A percentile compares a stretch with the other conserved stretches of the same genome.
These are phyloP conservation scores for Macroglossus sobrinus DNA, from an alignment of 2,113 vertebrate genomes.

Conservation along the genomic window DNA sequence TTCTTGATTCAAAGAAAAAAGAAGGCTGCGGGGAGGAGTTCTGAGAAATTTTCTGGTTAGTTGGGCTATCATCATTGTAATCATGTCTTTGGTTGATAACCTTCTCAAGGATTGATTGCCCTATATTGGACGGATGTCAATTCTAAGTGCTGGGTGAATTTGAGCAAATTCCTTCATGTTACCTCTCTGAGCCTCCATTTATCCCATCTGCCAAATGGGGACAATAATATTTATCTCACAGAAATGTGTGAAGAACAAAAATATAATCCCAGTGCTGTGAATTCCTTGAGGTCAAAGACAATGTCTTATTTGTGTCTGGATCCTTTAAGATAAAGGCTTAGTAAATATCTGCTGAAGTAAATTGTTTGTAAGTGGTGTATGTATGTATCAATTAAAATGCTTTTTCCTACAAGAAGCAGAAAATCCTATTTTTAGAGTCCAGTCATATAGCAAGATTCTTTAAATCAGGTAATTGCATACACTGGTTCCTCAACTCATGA, in stretches of 20 bases:
- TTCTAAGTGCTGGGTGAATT: not conserved
- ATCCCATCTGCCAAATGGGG: not conserved
- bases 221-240: not conserved
- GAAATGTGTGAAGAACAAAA: not conserved
- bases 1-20: not conserved
- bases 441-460: not conserved
- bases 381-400: not conserved
- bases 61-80: rapidly evolving
- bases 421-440: not conserved
- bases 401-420: not conserved
- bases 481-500: not conserved
- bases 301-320: not conserved
- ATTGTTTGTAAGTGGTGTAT: not conserved
- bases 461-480: not conserved
- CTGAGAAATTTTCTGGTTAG: not conserved
- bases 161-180: not conserved
- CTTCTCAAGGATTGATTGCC: not conserved
- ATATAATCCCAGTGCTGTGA: not conserved
- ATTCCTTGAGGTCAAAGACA: not conserved
- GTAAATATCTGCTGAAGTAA: not conserved
- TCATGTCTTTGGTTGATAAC: not conserved
- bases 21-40: not conserved
- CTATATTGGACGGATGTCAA: rapidly evolving
- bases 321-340: not conserved
- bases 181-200: not conserved